Base-by-base conservation (phyloP, 1,140 invertebrate species). In the Homarus americanus region DNA sequence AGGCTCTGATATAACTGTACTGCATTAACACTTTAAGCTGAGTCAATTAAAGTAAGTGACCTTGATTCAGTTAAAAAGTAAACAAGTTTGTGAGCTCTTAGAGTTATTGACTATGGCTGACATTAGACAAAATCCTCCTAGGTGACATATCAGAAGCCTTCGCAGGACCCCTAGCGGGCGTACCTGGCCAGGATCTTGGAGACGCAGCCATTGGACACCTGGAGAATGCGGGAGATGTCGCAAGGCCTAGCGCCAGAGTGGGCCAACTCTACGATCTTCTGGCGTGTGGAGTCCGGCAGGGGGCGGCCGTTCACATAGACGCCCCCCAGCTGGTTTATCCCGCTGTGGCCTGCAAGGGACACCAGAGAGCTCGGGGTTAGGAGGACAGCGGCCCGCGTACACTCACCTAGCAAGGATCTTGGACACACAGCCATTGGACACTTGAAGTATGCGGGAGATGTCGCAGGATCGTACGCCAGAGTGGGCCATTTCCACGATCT, bases 181-280 rank as follows among this genome's bases (percentile, higher is more conserved):
- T 95, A 97, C 97, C 97, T 97, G 94, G 97, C 97, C 93, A 97
- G 95, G 92, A 97, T 98, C 95, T 97, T 97, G 93, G 97, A 97
- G 93, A 97, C 97, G 94, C 97, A 98, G 94, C 97, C 97, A 95
- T 98, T 98, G 94, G 97, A 98, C 93, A 98, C 97, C 95, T 98
- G 97, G 44, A 98, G 96, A 88, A 98, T 98, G 88, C 98, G 95
- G 40, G 98, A 98, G 94, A 99, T 99, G 95, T 99, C 98, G 95
- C 98, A 99, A 0, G 98, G 98, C 91, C 98, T 94, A 5, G 98
- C 98, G 79, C 98, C 98, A 15, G 97, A 97, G 94, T 99, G 97
- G 36, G 98, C 98, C 93, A 99, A 95, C 94, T 99, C 98, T 80
- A 99, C 98, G 93, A 99, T 99, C 95, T 98, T 94, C 91, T 95